Conservation (phyloP, 1,140 invertebrate genomes). For the Vollenhovia emeryi region DNA sequence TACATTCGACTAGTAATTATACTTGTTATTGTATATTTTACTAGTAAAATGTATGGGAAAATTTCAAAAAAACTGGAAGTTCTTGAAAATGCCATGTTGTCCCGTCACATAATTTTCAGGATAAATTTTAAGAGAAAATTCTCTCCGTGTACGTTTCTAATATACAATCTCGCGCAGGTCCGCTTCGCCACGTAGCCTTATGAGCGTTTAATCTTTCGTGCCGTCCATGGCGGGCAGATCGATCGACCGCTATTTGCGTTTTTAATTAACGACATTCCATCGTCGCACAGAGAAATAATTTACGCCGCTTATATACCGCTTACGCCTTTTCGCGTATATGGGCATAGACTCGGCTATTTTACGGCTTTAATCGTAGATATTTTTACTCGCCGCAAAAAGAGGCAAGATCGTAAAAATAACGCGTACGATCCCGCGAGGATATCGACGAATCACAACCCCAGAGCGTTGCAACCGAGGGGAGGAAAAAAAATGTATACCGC, state of each 20-base stretch:
- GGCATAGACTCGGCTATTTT: conserved; percentile 54
- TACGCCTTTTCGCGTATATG: conserved; percentile 59
- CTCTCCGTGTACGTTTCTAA: too few species aligned
- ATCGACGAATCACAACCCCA: conserved; percentile 3
- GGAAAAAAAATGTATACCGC: background rate
- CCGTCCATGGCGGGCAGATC: conserved; percentile 23
- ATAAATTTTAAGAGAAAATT: too few species aligned
- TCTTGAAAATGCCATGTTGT: too few species aligned
- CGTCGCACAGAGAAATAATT: conserved; percentile 74
- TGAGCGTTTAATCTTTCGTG: conserved; percentile 35
- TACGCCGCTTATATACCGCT: conserved; percentile 73
- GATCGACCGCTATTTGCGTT: conserved; percentile 59
- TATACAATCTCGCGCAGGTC: background rate
- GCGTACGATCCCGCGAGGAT: background rate
- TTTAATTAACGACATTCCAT: conserved; percentile 61
- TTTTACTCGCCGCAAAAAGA: conserved; percentile 8
- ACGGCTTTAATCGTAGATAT: conserved; percentile 34
- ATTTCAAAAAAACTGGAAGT: too few species aligned
- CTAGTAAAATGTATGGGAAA: too few species aligned
- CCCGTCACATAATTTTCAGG: too few species aligned
- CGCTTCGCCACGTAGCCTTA: conserved; percentile 12
- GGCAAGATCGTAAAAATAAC: conserved; percentile 22
- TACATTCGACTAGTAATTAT: too few species aligned
- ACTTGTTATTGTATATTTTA: too few species aligned
- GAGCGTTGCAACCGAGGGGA: background rate